Evolutionary conservation across 2,113 vertebrate species (phyloP).

Genomic region (Progne subis): DNA sequence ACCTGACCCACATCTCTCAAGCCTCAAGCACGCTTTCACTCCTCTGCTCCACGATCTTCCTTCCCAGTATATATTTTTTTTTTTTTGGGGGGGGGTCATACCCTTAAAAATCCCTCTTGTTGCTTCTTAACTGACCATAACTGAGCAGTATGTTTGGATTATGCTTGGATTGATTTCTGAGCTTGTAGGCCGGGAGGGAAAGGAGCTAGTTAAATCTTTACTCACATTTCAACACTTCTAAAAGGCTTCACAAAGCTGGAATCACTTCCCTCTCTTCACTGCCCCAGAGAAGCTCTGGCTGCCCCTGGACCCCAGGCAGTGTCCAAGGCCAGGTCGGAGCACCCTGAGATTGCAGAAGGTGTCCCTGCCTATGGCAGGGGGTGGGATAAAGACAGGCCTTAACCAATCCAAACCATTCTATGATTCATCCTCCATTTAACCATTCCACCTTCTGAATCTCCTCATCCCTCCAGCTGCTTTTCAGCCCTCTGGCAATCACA

Average conservation of each 20-base stretch:
- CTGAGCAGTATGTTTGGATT: not conserved
- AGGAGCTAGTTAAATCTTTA: not conserved
- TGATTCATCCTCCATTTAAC: not conserved
- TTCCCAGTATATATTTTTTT: not conserved
- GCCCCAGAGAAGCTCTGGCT: not conserved
- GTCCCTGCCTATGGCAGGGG: not conserved
- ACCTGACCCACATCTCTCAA: not conserved
- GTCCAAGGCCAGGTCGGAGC: not conserved
- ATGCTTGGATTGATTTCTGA: not conserved
- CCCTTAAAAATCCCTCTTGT: not conserved
- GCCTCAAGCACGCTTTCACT: not conserved
- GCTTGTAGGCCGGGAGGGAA: not conserved
- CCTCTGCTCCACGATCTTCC: not conserved
- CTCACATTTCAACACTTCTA: not conserved
- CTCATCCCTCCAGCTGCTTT: not conserved
- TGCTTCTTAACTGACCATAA: not conserved
- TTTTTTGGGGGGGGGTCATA: not conserved
- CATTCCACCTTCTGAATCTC: not conserved
- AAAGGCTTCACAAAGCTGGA: not conserved
- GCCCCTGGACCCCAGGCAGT: not conserved
- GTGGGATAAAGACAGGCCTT: rapidly evolving
- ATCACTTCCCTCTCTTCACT: not conserved
- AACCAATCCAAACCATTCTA: not conserved
- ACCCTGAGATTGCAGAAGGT: not conserved
- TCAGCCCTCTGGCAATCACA: not conserved